Conservation (phyloP, 2,888 invertebrate species). For the Trileptium ribeirensis region DNA sequence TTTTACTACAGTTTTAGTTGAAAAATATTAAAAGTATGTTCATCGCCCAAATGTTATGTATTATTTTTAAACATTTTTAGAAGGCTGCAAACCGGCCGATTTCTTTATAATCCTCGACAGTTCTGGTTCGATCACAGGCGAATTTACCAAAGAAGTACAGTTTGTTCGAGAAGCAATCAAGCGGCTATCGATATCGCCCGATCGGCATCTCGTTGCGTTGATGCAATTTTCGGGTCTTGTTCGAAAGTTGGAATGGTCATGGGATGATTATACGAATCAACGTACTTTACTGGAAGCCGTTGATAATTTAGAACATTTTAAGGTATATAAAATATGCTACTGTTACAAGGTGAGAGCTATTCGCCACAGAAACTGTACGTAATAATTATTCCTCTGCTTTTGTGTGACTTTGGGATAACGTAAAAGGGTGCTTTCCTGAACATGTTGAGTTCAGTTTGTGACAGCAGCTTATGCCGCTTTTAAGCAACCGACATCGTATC, state of each 20-base stretch:
- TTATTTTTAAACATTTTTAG: neutral
- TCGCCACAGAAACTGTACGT: too few species aligned
- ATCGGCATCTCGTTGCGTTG: neutral
- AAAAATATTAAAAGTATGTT: too few species aligned
- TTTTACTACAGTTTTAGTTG: too few species aligned
- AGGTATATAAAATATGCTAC: neutral
- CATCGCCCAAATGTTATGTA: too few species aligned
- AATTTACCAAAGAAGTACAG: neutral
- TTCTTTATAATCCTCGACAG: neutral
- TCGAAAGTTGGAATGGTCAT: neutral
- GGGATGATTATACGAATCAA: neutral
- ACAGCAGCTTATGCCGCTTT: too few species aligned
- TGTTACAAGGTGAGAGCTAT: too few species aligned
- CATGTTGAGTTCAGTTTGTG: too few species aligned
- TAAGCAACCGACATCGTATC: too few species aligned
- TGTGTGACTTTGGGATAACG: too few species aligned
- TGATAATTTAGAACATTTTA: neutral
- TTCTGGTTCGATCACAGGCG: neutral
- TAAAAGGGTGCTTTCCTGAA: too few species aligned
- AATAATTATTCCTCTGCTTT: too few species aligned
- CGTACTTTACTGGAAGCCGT: neutral
- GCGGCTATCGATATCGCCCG: neutral
- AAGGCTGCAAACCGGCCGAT: neutral
- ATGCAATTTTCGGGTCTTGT: neutral
- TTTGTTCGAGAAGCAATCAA: neutral